Percentiles rank a stretch among this genome's conserved stretches.
Evolutionary conservation across 2,113 vertebrate species (phyloP).

Genomic region (Bubalus kerabau): DNA sequence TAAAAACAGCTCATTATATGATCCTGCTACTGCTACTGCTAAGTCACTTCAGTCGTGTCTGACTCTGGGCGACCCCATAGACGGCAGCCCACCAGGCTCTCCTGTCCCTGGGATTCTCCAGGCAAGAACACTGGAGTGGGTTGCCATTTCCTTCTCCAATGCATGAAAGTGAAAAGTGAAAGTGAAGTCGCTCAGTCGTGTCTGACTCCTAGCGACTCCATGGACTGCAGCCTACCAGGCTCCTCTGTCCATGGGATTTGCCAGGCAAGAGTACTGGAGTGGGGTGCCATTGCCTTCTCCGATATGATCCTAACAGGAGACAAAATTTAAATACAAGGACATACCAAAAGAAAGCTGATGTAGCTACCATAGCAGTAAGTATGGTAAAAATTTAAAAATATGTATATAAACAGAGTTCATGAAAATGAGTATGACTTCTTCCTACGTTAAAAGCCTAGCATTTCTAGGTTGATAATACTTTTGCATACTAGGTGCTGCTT

Average conservation of each 20-base stretch:
- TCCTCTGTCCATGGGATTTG: too few relatives aligned
- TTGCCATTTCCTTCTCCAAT: too few relatives aligned
- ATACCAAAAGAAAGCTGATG: neutral
- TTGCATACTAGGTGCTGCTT: neutral
- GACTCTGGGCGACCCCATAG: too few relatives aligned
- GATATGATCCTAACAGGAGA: neutral
- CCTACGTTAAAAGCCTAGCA: neutral
- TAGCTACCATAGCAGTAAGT: neutral
- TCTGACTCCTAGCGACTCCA: rapidly evolving
- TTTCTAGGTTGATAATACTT: neutral
- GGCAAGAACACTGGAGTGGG: too few relatives aligned
- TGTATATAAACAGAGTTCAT: neutral
- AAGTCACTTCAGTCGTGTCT: too few relatives aligned
- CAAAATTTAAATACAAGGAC: slow-evolving; percentile 7
- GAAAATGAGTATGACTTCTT: neutral
- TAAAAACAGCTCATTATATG: neutral
- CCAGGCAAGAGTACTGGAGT: too few relatives aligned
- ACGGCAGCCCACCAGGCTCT: too few relatives aligned
- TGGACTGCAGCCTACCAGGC: too few relatives aligned
- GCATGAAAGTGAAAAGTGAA: too few relatives aligned
- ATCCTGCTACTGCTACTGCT: neutral
- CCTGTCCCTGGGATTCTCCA: too few relatives aligned
- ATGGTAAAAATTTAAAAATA: neutral
- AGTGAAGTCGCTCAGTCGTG: too few relatives aligned
- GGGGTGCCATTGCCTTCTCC: too few relatives aligned